Evolutionary conservation across 2,888 invertebrate species (phyloP), one percentile per base, ranked within the genome.

Genomic region (Eristalis tenax): DNA sequence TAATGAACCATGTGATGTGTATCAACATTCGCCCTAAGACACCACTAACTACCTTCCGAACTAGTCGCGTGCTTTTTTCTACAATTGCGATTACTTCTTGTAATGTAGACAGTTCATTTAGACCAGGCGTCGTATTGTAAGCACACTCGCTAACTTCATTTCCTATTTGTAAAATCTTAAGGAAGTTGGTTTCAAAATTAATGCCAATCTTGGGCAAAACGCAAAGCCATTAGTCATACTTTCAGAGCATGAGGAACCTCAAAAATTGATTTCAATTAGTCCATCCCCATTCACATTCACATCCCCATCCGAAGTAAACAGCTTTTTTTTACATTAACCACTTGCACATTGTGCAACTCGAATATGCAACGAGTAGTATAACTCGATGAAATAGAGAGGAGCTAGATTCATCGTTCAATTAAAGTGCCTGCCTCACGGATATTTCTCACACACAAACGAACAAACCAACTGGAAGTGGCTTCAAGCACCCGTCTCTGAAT

Each of bases 371-470:
- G 18, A 50, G 50, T 18, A 18, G 50, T 50, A 18, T 50, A 2
- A 50, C 50, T 50, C 50, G 50, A 50, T 50, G 50, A 70, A 35
- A 56, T 61, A 38, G 63, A 63, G 63, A 65, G 35, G 13, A 65
- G 57, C 63, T 28, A n/a, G 22, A 65, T 79, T 64, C 64, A 26
- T 59, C 26, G 59, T 38, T 57, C 38, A 57, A 38, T 71, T 71
- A 76, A 75, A 71, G 40, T 22, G 18, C 23, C 59, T 43, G 28
- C 2, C 38, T 65, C 15, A 26, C 28, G 32, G n/a, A 66, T 32
- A 26, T 28, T 32, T 32, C 32, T 61, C 35, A 26, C 40, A 68
- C 26, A 59, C 8, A 43, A 64, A 13, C 26, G 50, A 64, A 13
- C 26, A 50, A 63, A 26, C 8, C 6, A 57, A 59, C 57, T 65